phyloP scores from a whole-genome alignment of 2,113 vertebrate species.

The Taurulus bubalis region DNA sequence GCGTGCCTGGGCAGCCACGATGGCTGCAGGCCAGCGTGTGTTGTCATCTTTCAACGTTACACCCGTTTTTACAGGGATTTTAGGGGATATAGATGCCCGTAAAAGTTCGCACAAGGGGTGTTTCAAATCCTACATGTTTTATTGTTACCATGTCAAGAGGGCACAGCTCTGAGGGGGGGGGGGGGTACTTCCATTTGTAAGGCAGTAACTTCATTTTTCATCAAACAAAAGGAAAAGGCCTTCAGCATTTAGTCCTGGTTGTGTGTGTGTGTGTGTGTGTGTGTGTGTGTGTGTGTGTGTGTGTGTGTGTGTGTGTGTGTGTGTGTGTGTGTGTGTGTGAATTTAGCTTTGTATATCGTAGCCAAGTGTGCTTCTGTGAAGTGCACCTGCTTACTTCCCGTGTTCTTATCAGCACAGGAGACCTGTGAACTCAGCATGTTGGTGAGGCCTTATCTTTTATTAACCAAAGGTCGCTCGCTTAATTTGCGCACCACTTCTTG shows the following conservation, averaged over 20 bases:
- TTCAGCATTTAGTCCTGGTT: background rate
- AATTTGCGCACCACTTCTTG: conserved; percentile 24
- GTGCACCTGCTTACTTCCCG: conserved; percentile 73
- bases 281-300: too few species aligned
- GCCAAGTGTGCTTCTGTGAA: conserved; percentile 27
- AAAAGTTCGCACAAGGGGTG: conserved; percentile 7
- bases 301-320: background rate
- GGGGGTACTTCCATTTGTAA: conserved; percentile 30
- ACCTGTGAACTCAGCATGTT: conserved; percentile 60
- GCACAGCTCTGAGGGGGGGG: conserved; percentile 33
- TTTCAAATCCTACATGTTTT: conserved; percentile 4
- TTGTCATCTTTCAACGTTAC: conserved; percentile 33
- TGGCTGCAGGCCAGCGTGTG: conserved; percentile 23
- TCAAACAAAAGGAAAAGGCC: conserved; percentile 38
- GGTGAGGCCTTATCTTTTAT: conserved; percentile 57
- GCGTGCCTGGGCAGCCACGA: conserved; percentile 31
- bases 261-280: background rate
- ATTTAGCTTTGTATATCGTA: conserved; percentile 13
- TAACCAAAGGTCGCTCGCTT: conserved; percentile 64
- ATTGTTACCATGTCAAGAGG: conserved; percentile 69
- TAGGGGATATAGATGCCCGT: background rate
- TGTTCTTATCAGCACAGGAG: conserved; percentile 60
- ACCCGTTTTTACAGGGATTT: conserved; percentile 39
- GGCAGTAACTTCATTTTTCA: conserved; percentile 46
- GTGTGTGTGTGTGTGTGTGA: background rate